Base-by-base conservation (phyloP, 2,113 vertebrate species). In the Oceanodroma tethys region DNA sequence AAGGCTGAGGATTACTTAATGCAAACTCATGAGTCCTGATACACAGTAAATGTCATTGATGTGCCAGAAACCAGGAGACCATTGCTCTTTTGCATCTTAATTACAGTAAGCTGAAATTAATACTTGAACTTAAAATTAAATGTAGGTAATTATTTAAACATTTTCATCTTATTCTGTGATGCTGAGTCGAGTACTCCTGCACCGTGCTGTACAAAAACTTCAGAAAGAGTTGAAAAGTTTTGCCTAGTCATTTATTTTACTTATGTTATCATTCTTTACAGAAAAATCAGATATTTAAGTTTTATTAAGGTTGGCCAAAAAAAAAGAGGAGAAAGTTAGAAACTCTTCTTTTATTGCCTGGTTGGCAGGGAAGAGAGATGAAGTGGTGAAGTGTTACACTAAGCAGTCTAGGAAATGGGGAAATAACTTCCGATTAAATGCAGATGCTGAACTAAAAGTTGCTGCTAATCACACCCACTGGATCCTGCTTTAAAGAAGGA, bases 371-470 rank as follows among this genome's bases (percentile, higher is more conserved):
- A 95, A 97, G 94, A 92, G 86, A 93, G 95, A 90, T 95, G 63
- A 89, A 85, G 86, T 89, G 95, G 82, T 93, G 93, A 97, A 97
- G 76, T 79, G 82, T 93, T 96, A 97, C 79, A 92, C 34, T 97
- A 93, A 96, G 87, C 96, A 97, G 95, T 50, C 84, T 94, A 95
- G 97, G 97, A 98, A 98, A 94, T 30, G n/a, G 81, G 91, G 59
- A 96, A 97, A 97, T 97, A 95, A 94, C 76, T 71, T 93, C 62
- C 97, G 90, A 98, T 98, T 95, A 97, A 96, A 96, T 88, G 68
- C 98, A 98, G 98, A 98, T 98, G 97, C 63, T 93, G 95, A 94
- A 94, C 88, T 94, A 97, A 96, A 97, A 96, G 67, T 89, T 89
- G 67, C 60, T 89, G 90, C 82, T 97, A 96, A 97, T 98, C 96